Evolutionary conservation across 64 coral and sea anemone species (phyloP).

Genomic region (Catalaphyllia jardinei): DNA sequence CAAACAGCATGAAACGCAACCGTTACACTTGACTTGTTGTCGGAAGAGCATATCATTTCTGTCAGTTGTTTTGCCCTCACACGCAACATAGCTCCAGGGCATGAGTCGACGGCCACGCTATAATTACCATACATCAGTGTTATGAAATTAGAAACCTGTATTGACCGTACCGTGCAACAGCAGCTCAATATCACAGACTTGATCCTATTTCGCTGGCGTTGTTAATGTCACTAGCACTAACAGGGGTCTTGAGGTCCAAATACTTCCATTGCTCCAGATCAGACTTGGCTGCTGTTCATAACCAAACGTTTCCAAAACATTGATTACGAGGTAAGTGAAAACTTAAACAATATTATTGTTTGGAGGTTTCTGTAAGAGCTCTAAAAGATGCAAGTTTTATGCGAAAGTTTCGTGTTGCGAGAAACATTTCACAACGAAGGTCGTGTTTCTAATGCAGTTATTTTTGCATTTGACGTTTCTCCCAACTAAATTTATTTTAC

Average conservation of each 20-base stretch:
- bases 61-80: neutral
- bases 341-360: neutral
- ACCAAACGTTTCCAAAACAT: neutral
- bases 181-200: neutral
- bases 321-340: neutral
- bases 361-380: neutral
- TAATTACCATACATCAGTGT: conserved; percentile 22
- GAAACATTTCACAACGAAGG: neutral
- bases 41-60: neutral
- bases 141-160: conserved; percentile 43
- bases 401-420: neutral
- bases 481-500: neutral
- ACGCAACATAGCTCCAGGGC: conserved; percentile 11
- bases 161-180: neutral
- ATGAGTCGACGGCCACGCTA: neutral
- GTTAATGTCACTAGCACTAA: neutral
- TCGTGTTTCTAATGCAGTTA: neutral
- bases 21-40: conserved; percentile 2
- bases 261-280: neutral
- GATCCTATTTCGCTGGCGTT: neutral
- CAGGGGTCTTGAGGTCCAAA: neutral
- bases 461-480: neutral
- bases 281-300: neutral
- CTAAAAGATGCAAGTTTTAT: neutral
- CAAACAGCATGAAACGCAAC: too few species aligned